A percentile compares a stretch with the other conserved stretches of the same genome.
Evolutionary conservation across 2,888 invertebrate species (phyloP).

Genomic region (Megalurothrips usitatus): DNA sequence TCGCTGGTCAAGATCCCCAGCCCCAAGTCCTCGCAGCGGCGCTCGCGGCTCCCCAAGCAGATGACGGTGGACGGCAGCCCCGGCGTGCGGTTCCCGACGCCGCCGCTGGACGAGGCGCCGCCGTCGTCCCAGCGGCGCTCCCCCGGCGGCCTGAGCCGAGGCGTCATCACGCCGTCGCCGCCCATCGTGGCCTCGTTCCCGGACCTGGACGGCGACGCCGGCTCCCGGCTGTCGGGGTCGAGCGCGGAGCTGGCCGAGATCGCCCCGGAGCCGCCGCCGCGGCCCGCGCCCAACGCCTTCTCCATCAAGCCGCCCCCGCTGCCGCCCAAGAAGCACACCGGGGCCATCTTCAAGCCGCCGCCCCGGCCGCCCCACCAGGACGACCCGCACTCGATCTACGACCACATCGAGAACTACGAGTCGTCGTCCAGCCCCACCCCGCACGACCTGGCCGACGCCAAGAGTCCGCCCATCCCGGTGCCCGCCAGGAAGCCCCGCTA

Average conservation of each 20-base stretch:
- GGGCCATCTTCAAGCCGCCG: slow-evolving; percentile 58
- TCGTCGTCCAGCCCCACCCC: slow-evolving; percentile 40
- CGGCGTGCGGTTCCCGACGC: not conserved
- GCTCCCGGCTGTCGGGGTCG: slow-evolving; percentile 40
- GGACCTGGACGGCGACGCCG: slow-evolving; percentile 40
- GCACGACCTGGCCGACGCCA: slow-evolving; percentile 41
- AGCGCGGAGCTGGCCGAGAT: slow-evolving; percentile 45
- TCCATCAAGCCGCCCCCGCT: slow-evolving; percentile 67
- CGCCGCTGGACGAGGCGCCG: not conserved
- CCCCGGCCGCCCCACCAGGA: slow-evolving; percentile 58
- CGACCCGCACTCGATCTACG: slow-evolving; percentile 50
- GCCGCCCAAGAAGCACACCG: slow-evolving; percentile 64
- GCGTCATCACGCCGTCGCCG: slow-evolving; percentile 34
- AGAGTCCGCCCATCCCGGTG: slow-evolving; percentile 58
- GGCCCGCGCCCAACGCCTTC: slow-evolving; percentile 54
- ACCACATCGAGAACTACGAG: slow-evolving; percentile 53
- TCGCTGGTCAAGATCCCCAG: slow-evolving; percentile 45
- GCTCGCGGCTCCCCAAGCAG: slow-evolving; percentile 38
- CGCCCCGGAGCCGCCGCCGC: slow-evolving; percentile 64
- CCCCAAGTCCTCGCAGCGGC: slow-evolving; percentile 44
- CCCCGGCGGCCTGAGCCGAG: slow-evolving; percentile 26
- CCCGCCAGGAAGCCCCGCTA: slow-evolving; percentile 54
- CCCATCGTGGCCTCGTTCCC: slow-evolving; percentile 35
- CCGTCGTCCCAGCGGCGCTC: slow-evolving; percentile 4
- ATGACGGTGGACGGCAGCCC: slow-evolving; percentile 37